These are phyloP conservation scores for Drosophila testacea DNA, from an alignment of 2,888 invertebrate species.

Conservation along the genomic window DNA sequence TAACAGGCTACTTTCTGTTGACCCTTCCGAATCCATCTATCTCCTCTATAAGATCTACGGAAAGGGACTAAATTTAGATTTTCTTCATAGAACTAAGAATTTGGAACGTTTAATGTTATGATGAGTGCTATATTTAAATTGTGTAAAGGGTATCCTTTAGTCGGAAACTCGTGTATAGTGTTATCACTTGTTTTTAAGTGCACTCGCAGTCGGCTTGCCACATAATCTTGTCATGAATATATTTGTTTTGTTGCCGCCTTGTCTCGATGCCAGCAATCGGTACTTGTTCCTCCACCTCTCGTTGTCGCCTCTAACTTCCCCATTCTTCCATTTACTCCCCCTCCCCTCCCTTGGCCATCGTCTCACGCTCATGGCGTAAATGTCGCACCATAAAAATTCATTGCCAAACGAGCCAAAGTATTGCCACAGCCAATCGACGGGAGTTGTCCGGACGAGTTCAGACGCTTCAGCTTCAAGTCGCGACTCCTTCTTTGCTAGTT, in stretches of 20 bases:
- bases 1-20: too few relatives aligned
- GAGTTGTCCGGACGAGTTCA: constrained; percentile 49
- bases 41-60: too few relatives aligned
- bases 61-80: too few relatives aligned
- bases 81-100: too few relatives aligned
- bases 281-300: background rate
- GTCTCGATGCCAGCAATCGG: constrained; percentile 22
- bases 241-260: constrained; percentile 60
- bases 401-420: constrained; percentile 71
- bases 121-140: too few relatives aligned
- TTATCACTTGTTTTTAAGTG: constrained; percentile 38
- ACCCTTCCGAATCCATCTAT: too few relatives aligned
- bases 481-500: constrained; percentile 15
- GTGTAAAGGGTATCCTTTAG: too few relatives aligned
- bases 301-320: background rate
- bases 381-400: constrained; percentile 78
- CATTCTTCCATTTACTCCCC: background rate
- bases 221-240: constrained; percentile 76
- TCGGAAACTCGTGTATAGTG: too few relatives aligned
- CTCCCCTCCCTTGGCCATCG: too few relatives aligned
- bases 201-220: constrained; percentile 48
- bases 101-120: too few relatives aligned
- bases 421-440: constrained; percentile 52
- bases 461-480: constrained; percentile 14
- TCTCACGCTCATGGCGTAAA: constrained; percentile 43